These are phyloP conservation scores for Bos taurus DNA, from an alignment of 2,113 vertebrate genomes.

Conservation along the genomic window DNA sequence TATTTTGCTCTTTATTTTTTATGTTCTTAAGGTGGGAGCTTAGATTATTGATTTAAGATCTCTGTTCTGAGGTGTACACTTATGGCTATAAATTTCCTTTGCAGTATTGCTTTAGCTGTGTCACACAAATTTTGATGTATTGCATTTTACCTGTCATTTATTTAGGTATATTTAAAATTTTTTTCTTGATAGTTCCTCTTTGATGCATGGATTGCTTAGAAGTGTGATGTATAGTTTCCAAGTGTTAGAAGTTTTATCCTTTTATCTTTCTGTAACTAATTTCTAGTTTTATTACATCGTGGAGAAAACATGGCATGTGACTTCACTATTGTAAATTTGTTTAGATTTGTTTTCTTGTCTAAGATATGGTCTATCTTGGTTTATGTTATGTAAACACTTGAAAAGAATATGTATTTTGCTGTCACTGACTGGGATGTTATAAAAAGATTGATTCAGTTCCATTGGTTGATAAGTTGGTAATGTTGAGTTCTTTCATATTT, in stretches of 20 bases:
- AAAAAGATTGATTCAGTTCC: neutral
- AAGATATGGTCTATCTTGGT: neutral
- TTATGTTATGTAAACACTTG: neutral
- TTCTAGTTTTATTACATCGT: neutral
- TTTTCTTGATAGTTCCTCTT: neutral
- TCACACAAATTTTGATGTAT: neutral
- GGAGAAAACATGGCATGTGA: neutral
- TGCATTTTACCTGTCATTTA: neutral
- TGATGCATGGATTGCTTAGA: neutral
- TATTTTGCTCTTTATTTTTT: neutral
- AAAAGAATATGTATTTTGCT: neutral
- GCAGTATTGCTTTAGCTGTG: neutral
- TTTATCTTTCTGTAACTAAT: neutral
- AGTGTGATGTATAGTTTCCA: neutral
- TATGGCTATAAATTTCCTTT: neutral
- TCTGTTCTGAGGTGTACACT: neutral
- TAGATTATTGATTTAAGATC: neutral
- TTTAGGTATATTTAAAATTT: neutral
- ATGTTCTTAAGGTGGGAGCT: neutral
- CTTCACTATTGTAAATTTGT: neutral
- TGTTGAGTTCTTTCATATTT: neutral
- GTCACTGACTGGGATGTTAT: neutral
- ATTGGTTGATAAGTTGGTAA: neutral
- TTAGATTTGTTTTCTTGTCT: neutral
- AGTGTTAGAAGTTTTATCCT: neutral